Conservation (phyloP, 2,113 vertebrate genomes). For the Heterocephalus glaber region DNA sequence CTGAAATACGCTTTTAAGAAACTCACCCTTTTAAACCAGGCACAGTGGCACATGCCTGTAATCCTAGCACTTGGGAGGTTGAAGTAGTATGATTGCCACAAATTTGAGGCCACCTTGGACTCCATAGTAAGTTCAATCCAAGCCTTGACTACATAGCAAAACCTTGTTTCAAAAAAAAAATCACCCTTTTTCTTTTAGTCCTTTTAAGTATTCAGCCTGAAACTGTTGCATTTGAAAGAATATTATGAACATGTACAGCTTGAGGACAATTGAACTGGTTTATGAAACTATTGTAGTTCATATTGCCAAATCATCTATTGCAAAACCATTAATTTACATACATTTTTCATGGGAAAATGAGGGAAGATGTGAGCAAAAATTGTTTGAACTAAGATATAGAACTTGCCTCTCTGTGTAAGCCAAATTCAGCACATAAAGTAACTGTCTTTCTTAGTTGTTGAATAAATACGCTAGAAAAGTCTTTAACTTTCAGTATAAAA, state of each 20-base stretch:
- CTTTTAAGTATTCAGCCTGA: background rate
- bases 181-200: background rate
- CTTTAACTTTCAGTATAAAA: background rate
- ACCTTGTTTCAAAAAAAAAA: background rate
- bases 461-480: background rate
- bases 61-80: background rate
- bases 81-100: background rate
- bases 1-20: slow-evolving; percentile 18
- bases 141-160: background rate
- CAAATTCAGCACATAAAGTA: background rate
- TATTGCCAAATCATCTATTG: background rate
- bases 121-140: background rate
- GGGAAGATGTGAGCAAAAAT: background rate
- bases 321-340: slow-evolving; percentile 6
- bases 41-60: background rate
- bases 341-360: background rate
- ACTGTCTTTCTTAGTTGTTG: background rate
- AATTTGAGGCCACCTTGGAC: background rate
- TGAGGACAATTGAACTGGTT: background rate
- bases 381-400: slow-evolving; percentile 3
- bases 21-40: background rate
- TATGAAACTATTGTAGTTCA: background rate
- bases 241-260: background rate
- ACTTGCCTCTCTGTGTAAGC: background rate
- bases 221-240: slow-evolving; percentile 7